These are phyloP conservation scores for Acanthiza pusilla DNA, from an alignment of 2,797 vertebrate species.

Conservation along the genomic window DNA sequence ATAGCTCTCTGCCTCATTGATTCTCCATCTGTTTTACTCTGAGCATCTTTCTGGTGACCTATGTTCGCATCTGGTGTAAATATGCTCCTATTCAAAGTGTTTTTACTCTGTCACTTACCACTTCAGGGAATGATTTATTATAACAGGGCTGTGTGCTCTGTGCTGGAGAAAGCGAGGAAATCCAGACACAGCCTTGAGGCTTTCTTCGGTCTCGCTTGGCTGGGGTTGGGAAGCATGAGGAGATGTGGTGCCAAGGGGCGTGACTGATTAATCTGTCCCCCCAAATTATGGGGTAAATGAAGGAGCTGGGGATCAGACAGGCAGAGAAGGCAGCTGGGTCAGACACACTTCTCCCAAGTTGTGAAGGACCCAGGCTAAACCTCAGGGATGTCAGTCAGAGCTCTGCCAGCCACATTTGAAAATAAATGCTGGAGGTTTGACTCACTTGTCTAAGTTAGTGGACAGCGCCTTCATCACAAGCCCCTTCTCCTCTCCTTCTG, in stretches of 20 bases:
- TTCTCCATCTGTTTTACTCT: conserved; percentile 53
- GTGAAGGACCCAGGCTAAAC: neutral
- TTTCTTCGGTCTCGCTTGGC: neutral
- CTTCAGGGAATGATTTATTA: conserved; percentile 9
- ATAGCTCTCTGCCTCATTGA: conserved; percentile 36
- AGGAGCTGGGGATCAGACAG: neutral
- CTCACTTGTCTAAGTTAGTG: neutral
- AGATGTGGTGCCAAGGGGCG: neutral
- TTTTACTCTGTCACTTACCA: conserved; percentile 5
- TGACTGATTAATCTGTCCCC: neutral
- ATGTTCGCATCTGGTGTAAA: conserved; percentile 44
- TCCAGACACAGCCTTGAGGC: neutral
- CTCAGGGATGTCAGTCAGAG: neutral
- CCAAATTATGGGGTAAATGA: neutral
- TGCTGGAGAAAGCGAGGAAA: neutral
- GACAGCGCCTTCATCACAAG: neutral
- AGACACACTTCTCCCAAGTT: neutral
- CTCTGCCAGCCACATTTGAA: neutral
- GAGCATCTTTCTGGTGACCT: conserved; percentile 50
- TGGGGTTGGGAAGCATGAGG: neutral
- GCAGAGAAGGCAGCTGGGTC: neutral
- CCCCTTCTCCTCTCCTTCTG: neutral
- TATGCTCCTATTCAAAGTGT: conserved; percentile 21
- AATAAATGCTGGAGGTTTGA: neutral
- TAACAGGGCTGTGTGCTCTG: neutral